Evolutionary conservation across 2,888 invertebrate genomes (phyloP).

Genomic region (Fragum whitleyi): DNA sequence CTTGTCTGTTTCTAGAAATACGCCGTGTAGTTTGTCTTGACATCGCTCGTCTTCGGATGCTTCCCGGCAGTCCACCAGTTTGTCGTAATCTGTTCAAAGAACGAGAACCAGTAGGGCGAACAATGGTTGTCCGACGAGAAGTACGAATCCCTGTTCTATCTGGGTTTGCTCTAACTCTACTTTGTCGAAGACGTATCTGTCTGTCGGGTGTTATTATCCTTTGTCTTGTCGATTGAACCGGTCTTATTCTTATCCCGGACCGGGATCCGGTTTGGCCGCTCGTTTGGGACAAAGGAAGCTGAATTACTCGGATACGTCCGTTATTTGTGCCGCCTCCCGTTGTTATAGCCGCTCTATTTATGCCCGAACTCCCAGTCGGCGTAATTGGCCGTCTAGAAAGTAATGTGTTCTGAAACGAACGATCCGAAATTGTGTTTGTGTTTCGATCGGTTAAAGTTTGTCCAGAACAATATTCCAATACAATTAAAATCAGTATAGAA

Average conservation of each 20-base stretch:
- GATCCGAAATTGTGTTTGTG: not conserved
- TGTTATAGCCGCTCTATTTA: not conserved
- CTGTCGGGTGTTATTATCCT: not conserved
- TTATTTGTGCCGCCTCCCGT: not conserved
- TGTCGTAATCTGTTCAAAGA: not conserved
- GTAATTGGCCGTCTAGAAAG: not conserved
- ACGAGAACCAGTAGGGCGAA: not conserved
- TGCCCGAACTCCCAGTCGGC: not conserved
- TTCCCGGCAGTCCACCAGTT: not conserved
- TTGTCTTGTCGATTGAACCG: not conserved
- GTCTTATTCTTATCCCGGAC: not conserved
- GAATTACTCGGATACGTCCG: not conserved
- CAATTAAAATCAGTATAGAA: not conserved
- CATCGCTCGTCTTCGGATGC: not conserved
- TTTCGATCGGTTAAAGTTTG: slow-evolving; percentile 13
- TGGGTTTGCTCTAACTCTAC: not conserved
- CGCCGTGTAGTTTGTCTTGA: not conserved
- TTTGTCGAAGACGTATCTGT: not conserved
- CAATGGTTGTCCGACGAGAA: not conserved
- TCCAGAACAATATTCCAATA: slow-evolving; percentile 11
- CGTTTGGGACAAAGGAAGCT: not conserved
- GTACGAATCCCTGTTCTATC: not conserved
- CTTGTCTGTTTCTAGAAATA: not conserved
- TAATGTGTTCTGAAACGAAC: slow-evolving; percentile 6
- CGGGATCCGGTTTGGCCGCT: not conserved